These are phyloP conservation scores for Amia ocellicauda DNA, from an alignment of 2,113 vertebrate species.

Conservation along the genomic window DNA sequence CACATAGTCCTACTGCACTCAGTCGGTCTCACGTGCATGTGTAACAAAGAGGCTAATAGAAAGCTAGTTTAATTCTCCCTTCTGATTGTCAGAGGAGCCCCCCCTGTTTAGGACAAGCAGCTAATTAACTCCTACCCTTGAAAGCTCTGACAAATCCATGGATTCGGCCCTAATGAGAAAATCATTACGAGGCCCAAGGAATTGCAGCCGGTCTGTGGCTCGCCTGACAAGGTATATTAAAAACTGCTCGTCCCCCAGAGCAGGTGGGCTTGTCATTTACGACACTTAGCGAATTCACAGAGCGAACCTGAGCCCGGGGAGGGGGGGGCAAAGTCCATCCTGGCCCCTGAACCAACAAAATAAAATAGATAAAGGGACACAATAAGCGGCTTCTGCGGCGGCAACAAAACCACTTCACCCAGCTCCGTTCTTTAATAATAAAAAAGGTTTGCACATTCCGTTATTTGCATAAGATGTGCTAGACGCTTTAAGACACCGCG, in stretches of 20 bases:
- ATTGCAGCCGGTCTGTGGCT: slow-evolving; percentile 51
- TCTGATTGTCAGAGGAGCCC: not conserved
- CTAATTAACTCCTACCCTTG: slow-evolving; percentile 7
- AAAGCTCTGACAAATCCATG: slow-evolving; percentile 15
- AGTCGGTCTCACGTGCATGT: not conserved
- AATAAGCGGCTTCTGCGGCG: too few species aligned
- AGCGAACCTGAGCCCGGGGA: not conserved
- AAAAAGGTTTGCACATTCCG: too few species aligned
- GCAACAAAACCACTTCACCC: too few species aligned
- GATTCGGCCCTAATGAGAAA: slow-evolving; percentile 59
- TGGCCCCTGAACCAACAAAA: too few species aligned
- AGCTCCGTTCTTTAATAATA: too few species aligned
- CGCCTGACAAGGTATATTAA: slow-evolving; percentile 21
- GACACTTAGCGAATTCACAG: not conserved
- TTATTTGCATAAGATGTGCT: too few species aligned
- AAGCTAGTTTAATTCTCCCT: not conserved
- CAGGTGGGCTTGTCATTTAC: slow-evolving; percentile 8
- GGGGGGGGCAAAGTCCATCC: not conserved
- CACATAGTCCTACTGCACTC: not conserved
- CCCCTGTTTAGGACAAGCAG: slow-evolving; percentile 5
- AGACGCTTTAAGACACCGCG: too few species aligned
- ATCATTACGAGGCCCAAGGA: slow-evolving; percentile 59
- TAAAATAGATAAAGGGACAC: too few species aligned
- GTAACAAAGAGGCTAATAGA: not conserved
- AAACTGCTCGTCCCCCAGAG: slow-evolving; percentile 22